A percentile compares a stretch with the other conserved stretches of the same genome.
Conservation (phyloP, 2,797 vertebrate species). For the Todus mexicanus region DNA sequence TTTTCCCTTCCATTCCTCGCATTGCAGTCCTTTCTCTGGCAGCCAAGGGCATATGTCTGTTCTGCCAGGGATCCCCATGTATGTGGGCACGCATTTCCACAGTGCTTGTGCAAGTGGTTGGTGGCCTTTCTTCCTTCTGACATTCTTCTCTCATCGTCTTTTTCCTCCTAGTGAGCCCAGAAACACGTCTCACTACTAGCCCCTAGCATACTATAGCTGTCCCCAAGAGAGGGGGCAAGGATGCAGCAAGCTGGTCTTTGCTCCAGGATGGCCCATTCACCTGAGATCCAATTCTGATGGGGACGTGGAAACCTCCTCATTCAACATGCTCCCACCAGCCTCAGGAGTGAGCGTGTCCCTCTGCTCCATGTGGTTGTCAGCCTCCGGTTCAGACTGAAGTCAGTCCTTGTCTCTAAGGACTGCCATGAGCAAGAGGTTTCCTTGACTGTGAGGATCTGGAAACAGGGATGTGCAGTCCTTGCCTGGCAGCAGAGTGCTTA, state of each 20-base stretch:
- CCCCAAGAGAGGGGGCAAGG: fast-evolving
- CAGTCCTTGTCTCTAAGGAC: neutral
- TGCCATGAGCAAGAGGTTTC: neutral
- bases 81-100: fast-evolving
- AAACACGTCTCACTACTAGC: neutral
- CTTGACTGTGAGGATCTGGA: neutral
- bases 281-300: neutral
- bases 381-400: neutral
- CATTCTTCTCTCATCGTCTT: neutral
- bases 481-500: neutral
- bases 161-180: neutral
- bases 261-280: neutral
- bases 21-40: neutral
- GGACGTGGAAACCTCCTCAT: neutral
- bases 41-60: fast-evolving
- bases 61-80: neutral
- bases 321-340: neutral
- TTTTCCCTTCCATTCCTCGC: neutral
- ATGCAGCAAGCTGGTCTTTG: neutral
- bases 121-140: neutral
- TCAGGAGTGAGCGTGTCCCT: neutral
- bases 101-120: neutral
- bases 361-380: neutral
- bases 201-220: neutral
- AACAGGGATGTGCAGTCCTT: neutral